Base-by-base conservation (phyloP, 2,888 invertebrate species). In the Gnatocerus cornutus region DNA sequence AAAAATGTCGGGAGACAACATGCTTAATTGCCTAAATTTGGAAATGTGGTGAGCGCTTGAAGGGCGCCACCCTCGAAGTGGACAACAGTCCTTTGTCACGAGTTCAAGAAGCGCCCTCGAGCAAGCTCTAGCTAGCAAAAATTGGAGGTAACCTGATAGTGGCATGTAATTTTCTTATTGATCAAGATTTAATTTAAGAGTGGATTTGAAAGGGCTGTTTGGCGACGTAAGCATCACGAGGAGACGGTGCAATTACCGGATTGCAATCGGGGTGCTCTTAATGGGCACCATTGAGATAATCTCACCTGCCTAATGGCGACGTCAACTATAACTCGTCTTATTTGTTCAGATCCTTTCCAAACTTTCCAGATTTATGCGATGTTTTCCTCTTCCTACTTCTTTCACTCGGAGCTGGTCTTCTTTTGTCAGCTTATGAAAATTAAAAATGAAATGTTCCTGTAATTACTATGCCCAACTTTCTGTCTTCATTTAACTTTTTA, bases 11-110 rank as follows among this genome's bases (percentile, higher is more conserved):
- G 37, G 14, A 33, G 29, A 41, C 62, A 56, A 68, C 72, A 62
- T 52, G 71, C 69, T 71, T 77, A 78, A 78, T 78, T 77, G 76
- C 76, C 76, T 74, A 78, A 78, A 78, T 78, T 78, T 76, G 65
- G 71, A 74, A 74, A 78, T 76, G 76, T 68, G 61, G 70, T 52
- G 64, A n/a, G 56, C 10, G 63, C 53, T 3, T 30, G 33, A 59
- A 53, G 67, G 59, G 61, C 53, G 30, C 52, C 58, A 30, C 68
- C 70, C 72, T 72, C 65, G 53, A 69, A 61, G 63, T 71, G 74
- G 77, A 76, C 76, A 75, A 77, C 75, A 71, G 74, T 66, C 72
- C 72, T 76, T 77, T 75, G 75, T 76, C 76, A 76, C 75, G 75
- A 73, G 73, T 74, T 77, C 67, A 67, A 75, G 67, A 16, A 16